Evolutionary conservation across 2,888 invertebrate genomes (phyloP).

Genomic region (Cinara cedri): DNA sequence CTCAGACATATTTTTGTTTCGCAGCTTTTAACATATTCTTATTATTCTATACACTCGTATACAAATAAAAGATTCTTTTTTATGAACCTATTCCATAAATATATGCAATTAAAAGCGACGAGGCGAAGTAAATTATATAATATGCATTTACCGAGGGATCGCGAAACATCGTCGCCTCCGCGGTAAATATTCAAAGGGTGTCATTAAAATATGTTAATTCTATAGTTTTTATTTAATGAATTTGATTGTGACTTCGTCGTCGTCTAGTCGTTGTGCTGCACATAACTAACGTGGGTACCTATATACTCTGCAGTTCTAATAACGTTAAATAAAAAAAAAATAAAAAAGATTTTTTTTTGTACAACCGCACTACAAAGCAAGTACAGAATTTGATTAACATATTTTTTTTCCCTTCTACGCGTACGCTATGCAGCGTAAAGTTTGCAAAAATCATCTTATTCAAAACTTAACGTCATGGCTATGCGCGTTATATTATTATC

Average conservation of each 20-base stretch:
- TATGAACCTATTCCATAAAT: background rate
- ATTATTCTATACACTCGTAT: background rate
- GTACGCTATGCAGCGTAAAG: background rate
- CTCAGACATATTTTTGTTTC: too few relatives aligned
- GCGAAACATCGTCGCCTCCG: background rate
- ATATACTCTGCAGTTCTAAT: background rate
- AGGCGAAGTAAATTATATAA: background rate
- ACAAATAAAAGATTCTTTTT: background rate
- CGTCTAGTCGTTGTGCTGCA: background rate
- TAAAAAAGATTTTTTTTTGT: background rate
- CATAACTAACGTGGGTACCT: background rate
- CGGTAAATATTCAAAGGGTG: background rate
- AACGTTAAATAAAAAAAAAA: background rate
- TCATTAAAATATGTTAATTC: slow-evolving; percentile 25
- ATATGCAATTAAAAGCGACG: slow-evolving; percentile 8
- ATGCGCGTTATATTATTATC: background rate
- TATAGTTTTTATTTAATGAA: slow-evolving; percentile 21
- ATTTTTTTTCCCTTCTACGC: background rate
- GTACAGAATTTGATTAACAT: background rate
- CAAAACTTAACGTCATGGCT: background rate
- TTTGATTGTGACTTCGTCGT: background rate
- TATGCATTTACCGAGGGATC: too few relatives aligned
- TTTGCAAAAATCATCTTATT: background rate
- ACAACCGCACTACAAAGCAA: background rate
- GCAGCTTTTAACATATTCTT: background rate